These are phyloP conservation scores for Potamarius usumacintae DNA, from an alignment of 2,113 vertebrate genomes.

Conservation along the genomic window DNA sequence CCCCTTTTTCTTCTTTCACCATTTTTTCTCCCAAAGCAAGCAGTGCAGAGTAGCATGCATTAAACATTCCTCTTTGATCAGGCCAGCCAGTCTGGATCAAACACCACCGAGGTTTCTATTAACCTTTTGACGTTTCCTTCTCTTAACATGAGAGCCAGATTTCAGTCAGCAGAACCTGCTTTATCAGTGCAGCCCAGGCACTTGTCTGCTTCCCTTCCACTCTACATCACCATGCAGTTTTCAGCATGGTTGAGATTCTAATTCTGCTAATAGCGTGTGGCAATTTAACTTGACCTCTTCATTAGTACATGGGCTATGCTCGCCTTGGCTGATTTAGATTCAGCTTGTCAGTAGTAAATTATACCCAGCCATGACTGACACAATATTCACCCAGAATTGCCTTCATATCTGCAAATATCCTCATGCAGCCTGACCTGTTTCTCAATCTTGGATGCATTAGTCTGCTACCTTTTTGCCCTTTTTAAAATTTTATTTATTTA, in stretches of 20 bases:
- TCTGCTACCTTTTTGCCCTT: background rate
- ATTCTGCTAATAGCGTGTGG: conserved; percentile 71
- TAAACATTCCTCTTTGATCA: conserved; percentile 30
- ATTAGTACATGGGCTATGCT: conserved; percentile 31
- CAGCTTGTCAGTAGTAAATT: conserved; percentile 16
- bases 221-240: conserved; percentile 51
- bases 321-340: conserved; percentile 23
- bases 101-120: conserved; percentile 35
- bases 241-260: conserved; percentile 69
- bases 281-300: conserved; percentile 64
- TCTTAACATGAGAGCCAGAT: conserved; percentile 26
- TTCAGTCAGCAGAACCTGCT: conserved; percentile 14
- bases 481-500: background rate
- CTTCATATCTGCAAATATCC: background rate
- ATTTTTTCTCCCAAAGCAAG: background rate
- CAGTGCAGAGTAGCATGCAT: conserved; percentile 15
- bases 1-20: background rate
- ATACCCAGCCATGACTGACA: conserved; percentile 10
- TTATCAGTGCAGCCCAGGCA: conserved; percentile 22
- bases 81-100: conserved; percentile 23
- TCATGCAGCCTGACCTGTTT: background rate
- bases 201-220: conserved; percentile 33
- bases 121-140: conserved; percentile 37
- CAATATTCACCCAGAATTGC: background rate
- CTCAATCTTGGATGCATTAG: background rate